Conservation (phyloP, 2,113 vertebrate species). For the Poeciliopsis turrubarensis region DNA sequence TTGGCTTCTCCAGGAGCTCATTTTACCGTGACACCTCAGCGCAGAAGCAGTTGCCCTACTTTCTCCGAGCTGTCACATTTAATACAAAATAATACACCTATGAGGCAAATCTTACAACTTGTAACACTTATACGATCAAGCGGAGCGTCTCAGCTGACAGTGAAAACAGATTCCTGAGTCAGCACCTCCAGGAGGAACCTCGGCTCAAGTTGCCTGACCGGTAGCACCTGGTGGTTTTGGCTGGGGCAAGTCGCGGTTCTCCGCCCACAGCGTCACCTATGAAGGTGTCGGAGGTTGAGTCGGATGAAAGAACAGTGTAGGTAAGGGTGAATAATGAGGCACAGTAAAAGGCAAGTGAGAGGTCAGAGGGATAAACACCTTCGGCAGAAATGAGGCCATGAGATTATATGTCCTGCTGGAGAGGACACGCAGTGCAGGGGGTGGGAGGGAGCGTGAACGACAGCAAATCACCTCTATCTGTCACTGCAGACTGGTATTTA, state of each 20-base stretch:
- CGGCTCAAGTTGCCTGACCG: conserved; percentile 30
- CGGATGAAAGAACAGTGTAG: conserved; percentile 23
- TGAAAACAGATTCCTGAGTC: conserved; percentile 62
- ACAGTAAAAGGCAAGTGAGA: conserved; percentile 57
- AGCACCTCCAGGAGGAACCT: conserved; percentile 46
- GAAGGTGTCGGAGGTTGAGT: conserved; percentile 23
- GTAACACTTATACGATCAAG: conserved; percentile 31
- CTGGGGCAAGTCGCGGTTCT: conserved; percentile 2
- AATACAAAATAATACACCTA: conserved; percentile 8
- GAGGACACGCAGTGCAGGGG: conserved; percentile 49
- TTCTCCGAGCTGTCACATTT: conserved; percentile 9
- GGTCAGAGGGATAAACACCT: conserved; percentile 78
- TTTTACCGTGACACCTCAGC: conserved; percentile 13
- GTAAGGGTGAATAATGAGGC: conserved; percentile 47
- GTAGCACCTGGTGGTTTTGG: conserved; percentile 36
- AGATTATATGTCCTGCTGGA: conserved; percentile 79
- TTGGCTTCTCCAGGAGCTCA: conserved; percentile 5
- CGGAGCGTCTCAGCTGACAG: conserved; percentile 33
- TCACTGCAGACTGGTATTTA: conserved; percentile 53
- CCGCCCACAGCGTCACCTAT: conserved; percentile 27
- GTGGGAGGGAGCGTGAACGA: conserved; percentile 59
- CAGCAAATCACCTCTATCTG: conserved; percentile 52
- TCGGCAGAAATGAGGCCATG: conserved; percentile 65
- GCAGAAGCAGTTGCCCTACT: not conserved
- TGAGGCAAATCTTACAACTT: conserved; percentile 20